Percentiles rank a stretch among this genome's conserved stretches.
Evolutionary conservation across 1,140 invertebrate genomes (phyloP).

Genomic region (Drosophila kikkawai): DNA sequence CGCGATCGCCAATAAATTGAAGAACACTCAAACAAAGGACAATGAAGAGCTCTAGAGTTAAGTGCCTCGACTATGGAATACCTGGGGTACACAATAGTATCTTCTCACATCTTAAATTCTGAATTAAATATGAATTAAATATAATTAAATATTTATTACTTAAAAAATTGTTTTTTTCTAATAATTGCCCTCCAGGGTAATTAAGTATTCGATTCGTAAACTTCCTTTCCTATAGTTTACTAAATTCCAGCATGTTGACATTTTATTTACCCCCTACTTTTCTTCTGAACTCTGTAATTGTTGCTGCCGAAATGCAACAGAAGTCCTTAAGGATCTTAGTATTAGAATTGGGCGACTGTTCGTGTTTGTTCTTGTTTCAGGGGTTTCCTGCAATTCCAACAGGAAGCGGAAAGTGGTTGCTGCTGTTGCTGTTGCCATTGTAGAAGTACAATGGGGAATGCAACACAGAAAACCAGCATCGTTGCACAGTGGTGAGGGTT

Average conservation of each 20-base stretch:
- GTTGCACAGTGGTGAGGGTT: slow-evolving; percentile 2
- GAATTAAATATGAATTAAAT: not conserved
- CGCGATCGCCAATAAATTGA: slow-evolving; percentile 1
- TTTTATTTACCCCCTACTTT: not conserved
- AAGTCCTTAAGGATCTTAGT: slow-evolving; percentile 29
- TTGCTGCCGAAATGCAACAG: slow-evolving; percentile 43
- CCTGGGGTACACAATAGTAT: not conserved
- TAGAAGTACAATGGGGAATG: slow-evolving; percentile 36
- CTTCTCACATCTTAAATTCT: fast-evolving
- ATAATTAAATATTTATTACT: not conserved
- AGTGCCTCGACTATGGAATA: not conserved
- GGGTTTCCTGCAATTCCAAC: slow-evolving; percentile 67
- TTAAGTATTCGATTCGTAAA: not conserved
- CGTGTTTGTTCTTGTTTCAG: slow-evolving; percentile 24
- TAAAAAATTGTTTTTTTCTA: too few relatives aligned
- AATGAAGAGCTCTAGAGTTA: not conserved
- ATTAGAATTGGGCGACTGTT: slow-evolving; percentile 58
- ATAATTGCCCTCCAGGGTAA: not conserved
- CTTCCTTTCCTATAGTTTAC: not conserved
- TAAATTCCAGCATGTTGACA: slow-evolving; percentile 26
- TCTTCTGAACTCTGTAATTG: slow-evolving; percentile 23
- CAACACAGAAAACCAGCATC: not conserved
- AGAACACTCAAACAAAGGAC: too few relatives aligned
- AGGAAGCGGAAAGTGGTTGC: slow-evolving; percentile 70
- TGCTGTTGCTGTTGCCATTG: slow-evolving; percentile 44